phyloP scores from a whole-genome alignment of 2,113 vertebrate species.

The Tiliqua scincoides region DNA sequence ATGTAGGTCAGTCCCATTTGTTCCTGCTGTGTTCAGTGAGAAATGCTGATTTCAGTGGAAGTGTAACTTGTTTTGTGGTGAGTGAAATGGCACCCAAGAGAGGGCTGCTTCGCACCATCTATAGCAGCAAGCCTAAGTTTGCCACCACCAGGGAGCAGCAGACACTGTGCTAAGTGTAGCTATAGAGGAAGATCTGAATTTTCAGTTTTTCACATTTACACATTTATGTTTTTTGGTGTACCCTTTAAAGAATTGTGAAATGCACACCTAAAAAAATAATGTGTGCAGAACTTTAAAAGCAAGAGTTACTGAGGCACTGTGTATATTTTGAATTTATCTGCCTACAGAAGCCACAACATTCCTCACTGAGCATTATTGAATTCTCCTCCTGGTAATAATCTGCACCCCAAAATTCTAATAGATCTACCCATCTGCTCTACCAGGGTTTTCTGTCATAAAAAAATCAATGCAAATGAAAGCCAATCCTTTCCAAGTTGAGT shows the following conservation, averaged over 20 bases:
- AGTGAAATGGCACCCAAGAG: not conserved
- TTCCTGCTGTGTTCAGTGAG: not conserved
- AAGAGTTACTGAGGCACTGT: not conserved
- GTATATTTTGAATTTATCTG: not conserved
- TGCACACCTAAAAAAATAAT: not conserved
- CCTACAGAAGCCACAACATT: not conserved
- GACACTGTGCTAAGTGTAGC: not conserved
- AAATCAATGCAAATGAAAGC: not conserved
- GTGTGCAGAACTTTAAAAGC: not conserved
- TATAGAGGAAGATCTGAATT: not conserved
- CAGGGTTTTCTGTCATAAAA: too few species aligned
- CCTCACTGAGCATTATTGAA: not conserved
- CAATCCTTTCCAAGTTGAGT: not conserved
- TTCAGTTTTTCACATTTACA: not conserved
- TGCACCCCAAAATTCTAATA: not conserved
- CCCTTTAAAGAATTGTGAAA: not conserved
- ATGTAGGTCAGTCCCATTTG: fast-evolving
- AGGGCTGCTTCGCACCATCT: not conserved
- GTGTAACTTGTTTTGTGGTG: not conserved
- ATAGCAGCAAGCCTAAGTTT: not conserved
- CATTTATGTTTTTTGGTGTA: not conserved
- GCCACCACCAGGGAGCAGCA: too few species aligned
- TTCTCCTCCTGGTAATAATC: not conserved
- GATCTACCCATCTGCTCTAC: not conserved
- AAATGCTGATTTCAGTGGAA: not conserved